A percentile compares a stretch with the other conserved stretches of the same genome.
These are phyloP conservation scores for Cabera pusaria DNA, from an alignment of 2,888 invertebrate species.

Conservation along the genomic window DNA sequence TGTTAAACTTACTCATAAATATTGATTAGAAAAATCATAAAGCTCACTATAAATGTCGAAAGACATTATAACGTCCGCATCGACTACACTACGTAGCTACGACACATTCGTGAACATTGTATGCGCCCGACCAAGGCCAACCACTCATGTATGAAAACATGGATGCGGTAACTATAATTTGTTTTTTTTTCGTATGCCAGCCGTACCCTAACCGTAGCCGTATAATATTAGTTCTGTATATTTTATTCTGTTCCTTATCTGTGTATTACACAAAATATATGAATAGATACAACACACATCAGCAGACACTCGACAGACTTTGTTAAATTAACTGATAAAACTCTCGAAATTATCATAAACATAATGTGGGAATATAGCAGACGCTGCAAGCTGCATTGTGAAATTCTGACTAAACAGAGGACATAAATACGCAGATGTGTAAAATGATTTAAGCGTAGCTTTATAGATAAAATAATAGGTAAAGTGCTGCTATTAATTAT, in stretches of 20 bases:
- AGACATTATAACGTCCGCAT: slow-evolving; percentile 8
- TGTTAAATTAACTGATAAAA: slow-evolving; percentile 42
- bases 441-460: no score
- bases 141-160: neutral
- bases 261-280: no score
- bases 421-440: no score
- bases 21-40: slow-evolving; percentile 17
- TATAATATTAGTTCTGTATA: no score
- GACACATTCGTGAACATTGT: slow-evolving; percentile 7
- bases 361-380: slow-evolving; percentile 3
- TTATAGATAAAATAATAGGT: no score
- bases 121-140: slow-evolving; percentile 34
- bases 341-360: slow-evolving; percentile 29
- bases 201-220: no score
- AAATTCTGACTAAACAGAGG: no score
- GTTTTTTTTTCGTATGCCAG: neutral
- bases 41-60: slow-evolving; percentile 6
- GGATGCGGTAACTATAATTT: slow-evolving; percentile 10
- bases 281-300: no score
- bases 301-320: slow-evolving; percentile 10
- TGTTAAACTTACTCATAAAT: slow-evolving; percentile 10
- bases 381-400: no score
- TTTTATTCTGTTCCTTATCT: no score
- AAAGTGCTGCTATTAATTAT: no score
- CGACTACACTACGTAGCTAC: neutral